A percentile compares a stretch with the other conserved stretches of the same genome.
Conservation (phyloP, 2,113 vertebrate genomes). For the Spermophilus dauricus region DNA sequence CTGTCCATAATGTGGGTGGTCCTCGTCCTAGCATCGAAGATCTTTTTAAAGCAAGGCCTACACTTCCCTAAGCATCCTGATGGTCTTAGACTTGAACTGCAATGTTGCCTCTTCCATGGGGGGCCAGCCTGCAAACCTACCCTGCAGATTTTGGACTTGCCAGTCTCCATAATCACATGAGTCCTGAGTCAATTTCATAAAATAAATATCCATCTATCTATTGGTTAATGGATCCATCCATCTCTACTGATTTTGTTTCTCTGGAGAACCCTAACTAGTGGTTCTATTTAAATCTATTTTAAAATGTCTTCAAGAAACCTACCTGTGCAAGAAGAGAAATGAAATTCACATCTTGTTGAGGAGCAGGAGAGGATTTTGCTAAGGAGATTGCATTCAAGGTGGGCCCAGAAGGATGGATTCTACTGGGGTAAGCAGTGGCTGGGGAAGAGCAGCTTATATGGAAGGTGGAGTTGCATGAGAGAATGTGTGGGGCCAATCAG, state of each 20-base stretch:
- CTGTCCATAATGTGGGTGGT: neutral
- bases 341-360: neutral
- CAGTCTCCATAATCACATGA: neutral
- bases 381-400: neutral
- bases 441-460: neutral
- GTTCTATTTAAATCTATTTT: neutral
- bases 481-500: neutral
- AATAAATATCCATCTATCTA: neutral
- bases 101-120: neutral
- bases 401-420: neutral
- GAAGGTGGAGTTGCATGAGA: neutral
- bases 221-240: neutral
- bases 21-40: neutral
- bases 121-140: neutral
- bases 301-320: constrained; percentile 13
- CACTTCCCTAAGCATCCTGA: neutral
- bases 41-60: neutral
- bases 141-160: neutral
- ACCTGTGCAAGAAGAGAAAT: neutral
- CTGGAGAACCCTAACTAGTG: neutral
- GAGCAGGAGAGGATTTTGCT: neutral
- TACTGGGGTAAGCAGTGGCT: neutral
- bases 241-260: neutral
- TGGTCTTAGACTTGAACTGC: neutral
- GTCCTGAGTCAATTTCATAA: neutral